Evolutionary conservation across 2,113 vertebrate genomes (phyloP).

Genomic region (Montifringilla adamsi): DNA sequence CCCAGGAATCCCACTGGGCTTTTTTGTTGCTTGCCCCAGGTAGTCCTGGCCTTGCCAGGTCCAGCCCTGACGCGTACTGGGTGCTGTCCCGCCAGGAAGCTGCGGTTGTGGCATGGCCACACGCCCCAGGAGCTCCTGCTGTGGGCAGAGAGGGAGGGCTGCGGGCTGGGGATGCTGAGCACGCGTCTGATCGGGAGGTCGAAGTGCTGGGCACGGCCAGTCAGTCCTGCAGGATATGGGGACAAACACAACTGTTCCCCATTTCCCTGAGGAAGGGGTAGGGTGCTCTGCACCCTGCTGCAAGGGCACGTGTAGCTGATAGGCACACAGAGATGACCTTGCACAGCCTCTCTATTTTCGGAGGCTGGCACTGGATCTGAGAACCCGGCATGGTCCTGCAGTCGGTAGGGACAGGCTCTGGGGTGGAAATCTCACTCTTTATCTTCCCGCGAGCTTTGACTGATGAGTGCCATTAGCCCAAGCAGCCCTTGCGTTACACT

Average conservation of each 20-base stretch:
- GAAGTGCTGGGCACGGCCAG: fast-evolving
- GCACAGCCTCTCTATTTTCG: not conserved
- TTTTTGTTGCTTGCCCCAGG: fast-evolving
- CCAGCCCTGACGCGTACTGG: not conserved
- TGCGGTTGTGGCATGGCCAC: fast-evolving
- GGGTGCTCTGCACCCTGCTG: not conserved
- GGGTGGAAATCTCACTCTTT: not conserved
- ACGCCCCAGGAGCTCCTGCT: not conserved
- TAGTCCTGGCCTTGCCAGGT: not conserved
- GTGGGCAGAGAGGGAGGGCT: fast-evolving
- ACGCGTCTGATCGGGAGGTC: fast-evolving
- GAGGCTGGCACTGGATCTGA: not conserved
- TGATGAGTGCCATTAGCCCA: not conserved
- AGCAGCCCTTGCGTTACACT: not conserved
- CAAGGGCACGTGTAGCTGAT: fast-evolving
- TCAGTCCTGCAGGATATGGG: fast-evolving
- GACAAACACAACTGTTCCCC: not conserved
- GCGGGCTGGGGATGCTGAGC: not conserved
- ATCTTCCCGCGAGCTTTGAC: not conserved
- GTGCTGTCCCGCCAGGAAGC: not conserved
- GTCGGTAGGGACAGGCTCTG: not conserved
- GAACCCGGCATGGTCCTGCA: not conserved
- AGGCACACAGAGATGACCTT: not conserved
- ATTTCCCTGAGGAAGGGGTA: not conserved
- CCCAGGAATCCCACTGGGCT: fast-evolving